Percentiles rank a stretch among this genome's conserved stretches.
Conservation (phyloP, 2,888 invertebrate genomes). For the Tachina fera region DNA sequence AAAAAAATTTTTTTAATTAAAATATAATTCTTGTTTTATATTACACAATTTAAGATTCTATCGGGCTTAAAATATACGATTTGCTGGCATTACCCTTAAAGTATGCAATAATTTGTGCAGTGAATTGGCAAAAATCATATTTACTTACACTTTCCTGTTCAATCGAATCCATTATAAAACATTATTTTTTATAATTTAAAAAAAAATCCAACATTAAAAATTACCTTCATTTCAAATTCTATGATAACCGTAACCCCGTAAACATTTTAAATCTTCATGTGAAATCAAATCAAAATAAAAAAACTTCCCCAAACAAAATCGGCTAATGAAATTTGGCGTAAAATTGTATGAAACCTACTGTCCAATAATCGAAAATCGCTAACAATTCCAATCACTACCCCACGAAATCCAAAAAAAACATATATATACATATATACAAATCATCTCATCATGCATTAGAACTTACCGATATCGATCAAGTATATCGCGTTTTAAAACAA, state of each 20-base stretch:
- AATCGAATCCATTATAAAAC: background rate
- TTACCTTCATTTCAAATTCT: conserved; percentile 58
- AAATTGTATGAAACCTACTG: conserved; percentile 31
- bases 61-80: background rate
- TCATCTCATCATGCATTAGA: conserved; percentile 74
- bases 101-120: background rate
- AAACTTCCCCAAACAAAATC: conserved; percentile 45
- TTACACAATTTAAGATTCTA: too few species aligned
- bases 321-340: conserved; percentile 59
- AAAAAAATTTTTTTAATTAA: too few species aligned
- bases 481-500: conserved; percentile 97
- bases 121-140: background rate
- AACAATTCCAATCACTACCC: conserved; percentile 58
- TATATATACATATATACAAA: conserved; percentile 3
- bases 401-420: conserved; percentile 37
- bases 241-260: conserved; percentile 52
- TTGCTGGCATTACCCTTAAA: background rate
- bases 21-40: too few species aligned
- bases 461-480: conserved; percentile 91
- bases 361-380: conserved; percentile 32
- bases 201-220: conserved; percentile 34
- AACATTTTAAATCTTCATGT: conserved; percentile 38
- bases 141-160: background rate
- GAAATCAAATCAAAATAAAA: conserved; percentile 28
- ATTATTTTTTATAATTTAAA: conserved; percentile 5